Conservation (phyloP, 2,888 invertebrate genomes). For the Cephalotes varians region DNA sequence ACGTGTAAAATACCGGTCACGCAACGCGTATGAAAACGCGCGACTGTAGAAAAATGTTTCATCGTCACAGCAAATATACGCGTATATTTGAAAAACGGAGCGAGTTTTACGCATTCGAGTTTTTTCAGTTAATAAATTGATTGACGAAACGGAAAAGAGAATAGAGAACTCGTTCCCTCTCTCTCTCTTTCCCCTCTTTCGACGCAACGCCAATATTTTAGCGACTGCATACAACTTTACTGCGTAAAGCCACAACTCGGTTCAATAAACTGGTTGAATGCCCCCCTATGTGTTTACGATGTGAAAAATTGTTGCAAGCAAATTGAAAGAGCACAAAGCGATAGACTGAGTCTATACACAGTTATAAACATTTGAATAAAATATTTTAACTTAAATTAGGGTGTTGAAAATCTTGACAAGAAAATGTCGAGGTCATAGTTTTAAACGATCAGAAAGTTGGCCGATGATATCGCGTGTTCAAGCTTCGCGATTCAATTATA, state of each 20-base stretch:
- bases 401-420: not conserved
- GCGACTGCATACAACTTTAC: not conserved
- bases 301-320: constrained; percentile 31
- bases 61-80: not conserved
- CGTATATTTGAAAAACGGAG: constrained; percentile 37
- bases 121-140: constrained; percentile 57
- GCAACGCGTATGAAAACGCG: constrained; percentile 41
- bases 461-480: not conserved
- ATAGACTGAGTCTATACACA: not conserved
- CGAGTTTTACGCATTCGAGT: constrained; percentile 46
- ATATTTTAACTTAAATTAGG: not conserved
- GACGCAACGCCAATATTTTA: constrained; percentile 33
- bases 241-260: constrained; percentile 33
- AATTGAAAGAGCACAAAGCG: not conserved
- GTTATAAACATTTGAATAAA: not conserved
- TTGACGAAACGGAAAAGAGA: constrained; percentile 40
- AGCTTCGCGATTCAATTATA: too few relatives aligned
- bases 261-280: constrained; percentile 48
- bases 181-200: not conserved
- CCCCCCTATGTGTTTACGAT: constrained; percentile 23
- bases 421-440: not conserved
- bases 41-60: constrained; percentile 13
- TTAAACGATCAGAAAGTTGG: not conserved
- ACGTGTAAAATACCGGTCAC: constrained; percentile 38
- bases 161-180: not conserved